Percentiles rank a stretch among this genome's conserved stretches.
Conservation (phyloP, 2,113 vertebrate genomes). For the Dunckerocampus dactyliophorus region DNA sequence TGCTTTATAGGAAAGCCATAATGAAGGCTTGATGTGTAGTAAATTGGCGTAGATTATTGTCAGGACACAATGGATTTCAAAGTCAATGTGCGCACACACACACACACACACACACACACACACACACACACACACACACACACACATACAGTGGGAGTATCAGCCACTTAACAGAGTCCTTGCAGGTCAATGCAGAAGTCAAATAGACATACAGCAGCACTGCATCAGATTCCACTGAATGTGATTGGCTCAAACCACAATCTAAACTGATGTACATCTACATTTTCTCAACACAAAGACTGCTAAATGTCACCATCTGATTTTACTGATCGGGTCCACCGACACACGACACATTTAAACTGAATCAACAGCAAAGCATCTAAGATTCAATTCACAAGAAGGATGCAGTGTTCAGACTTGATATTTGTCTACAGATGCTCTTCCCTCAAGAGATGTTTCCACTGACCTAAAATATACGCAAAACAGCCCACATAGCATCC, state of each 20-base stretch:
- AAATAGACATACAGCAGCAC: conserved; percentile 63
- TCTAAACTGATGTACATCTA: conserved; percentile 47
- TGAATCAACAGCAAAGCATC: background rate
- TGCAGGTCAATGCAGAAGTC: conserved; percentile 70
- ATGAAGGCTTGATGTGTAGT: conserved; percentile 63
- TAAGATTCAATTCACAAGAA: conserved; percentile 7
- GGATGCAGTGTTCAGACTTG: conserved; percentile 14
- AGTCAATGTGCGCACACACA: conserved; percentile 38
- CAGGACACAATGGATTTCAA: conserved; percentile 63
- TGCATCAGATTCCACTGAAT: conserved; percentile 45
- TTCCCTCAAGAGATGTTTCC: conserved; percentile 36
- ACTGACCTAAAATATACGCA: conserved; percentile 22
- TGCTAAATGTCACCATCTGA: conserved; percentile 35
- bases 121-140: conserved; percentile 1
- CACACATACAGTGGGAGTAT: conserved; percentile 40
- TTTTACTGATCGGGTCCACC: conserved; percentile 35
- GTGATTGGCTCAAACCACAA: conserved; percentile 44
- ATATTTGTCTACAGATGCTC: conserved; percentile 46
- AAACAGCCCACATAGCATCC: conserved; percentile 7
- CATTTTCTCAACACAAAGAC: conserved; percentile 27
- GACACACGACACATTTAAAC: background rate
- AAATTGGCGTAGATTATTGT: conserved; percentile 70
- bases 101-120: conserved; percentile 11
- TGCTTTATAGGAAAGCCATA: conserved; percentile 64
- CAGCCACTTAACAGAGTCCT: conserved; percentile 63